Conservation (phyloP, 2,888 invertebrate genomes). For the Nipponacmea schrenckii region DNA sequence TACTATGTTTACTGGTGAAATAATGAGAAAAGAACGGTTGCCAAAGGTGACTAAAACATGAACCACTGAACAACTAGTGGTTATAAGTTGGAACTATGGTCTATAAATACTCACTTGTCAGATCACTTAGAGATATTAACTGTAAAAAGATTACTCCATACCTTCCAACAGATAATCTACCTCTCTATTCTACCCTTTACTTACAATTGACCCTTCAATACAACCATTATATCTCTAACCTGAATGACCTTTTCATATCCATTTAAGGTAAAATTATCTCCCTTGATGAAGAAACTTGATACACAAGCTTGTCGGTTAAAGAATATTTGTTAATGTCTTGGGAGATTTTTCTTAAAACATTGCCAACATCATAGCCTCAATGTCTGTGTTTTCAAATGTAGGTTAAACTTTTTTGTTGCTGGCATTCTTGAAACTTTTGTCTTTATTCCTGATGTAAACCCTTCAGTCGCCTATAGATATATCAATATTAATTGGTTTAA, state of each 20-base stretch:
- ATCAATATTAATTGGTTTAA: no score
- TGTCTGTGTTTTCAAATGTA: slow-evolving; percentile 6
- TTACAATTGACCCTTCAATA: slow-evolving; percentile 6
- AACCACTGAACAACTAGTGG: background rate
- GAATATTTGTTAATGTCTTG: slow-evolving; percentile 4
- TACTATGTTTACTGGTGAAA: slow-evolving; percentile 7
- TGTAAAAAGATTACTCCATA: slow-evolving; percentile 4
- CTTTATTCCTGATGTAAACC: no score
- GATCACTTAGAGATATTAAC: background rate
- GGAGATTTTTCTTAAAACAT: slow-evolving; percentile 1
- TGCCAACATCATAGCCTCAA: background rate
- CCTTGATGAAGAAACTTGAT: slow-evolving; percentile 7
- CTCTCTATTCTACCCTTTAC: background rate
- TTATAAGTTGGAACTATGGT: background rate
- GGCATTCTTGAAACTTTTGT: no score
- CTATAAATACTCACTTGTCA: background rate
- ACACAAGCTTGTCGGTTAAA: slow-evolving; percentile 2
- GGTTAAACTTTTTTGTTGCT: background rate
- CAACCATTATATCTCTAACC: slow-evolving; percentile 1
- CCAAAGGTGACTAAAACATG: background rate
- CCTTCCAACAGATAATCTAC: background rate
- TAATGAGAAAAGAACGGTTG: background rate
- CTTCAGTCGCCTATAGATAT: no score
- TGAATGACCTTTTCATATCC: background rate
- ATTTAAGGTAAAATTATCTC: slow-evolving; percentile 8